Evolutionary conservation across 1,140 invertebrate genomes (phyloP).

Genomic region (Platyscapa corneri): DNA sequence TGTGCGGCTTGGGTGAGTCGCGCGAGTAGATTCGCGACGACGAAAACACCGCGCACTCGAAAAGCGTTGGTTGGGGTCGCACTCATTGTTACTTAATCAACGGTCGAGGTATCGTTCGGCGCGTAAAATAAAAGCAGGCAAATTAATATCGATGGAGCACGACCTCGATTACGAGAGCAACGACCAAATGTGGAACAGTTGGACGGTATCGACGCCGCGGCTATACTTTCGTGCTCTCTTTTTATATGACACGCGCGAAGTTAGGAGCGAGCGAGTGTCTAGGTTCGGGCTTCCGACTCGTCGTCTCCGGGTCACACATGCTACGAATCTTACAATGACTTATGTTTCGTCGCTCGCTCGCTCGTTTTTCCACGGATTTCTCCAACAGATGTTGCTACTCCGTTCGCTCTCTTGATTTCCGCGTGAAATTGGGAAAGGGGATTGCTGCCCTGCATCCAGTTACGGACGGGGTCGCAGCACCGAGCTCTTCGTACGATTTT

Average conservation of each 20-base stretch:
- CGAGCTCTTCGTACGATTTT: neutral
- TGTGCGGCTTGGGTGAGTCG: neutral
- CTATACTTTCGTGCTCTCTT: neutral
- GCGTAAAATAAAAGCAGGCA: neutral
- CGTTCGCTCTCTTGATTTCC: neutral
- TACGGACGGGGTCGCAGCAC: neutral
- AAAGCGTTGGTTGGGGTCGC: too few species aligned
- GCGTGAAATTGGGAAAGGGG: conserved; percentile 13
- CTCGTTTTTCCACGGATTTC: neutral
- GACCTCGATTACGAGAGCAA: neutral
- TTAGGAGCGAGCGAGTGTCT: neutral
- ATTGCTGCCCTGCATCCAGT: neutral
- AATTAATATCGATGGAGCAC: neutral
- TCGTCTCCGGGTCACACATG: neutral
- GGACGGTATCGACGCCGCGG: neutral
- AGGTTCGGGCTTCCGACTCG: neutral
- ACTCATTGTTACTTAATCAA: neutral
- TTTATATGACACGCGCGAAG: neutral
- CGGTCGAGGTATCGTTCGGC: neutral
- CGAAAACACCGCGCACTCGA: too few species aligned
- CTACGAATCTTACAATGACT: neutral
- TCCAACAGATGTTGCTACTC: conserved; percentile 2
- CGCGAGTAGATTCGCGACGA: too few species aligned
- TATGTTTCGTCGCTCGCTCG: neutral
- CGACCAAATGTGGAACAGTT: neutral